Percentiles rank a stretch among this genome's conserved stretches.
These are phyloP conservation scores for Chironomus tentans DNA, from an alignment of 2,888 invertebrate species.

Conservation along the genomic window DNA sequence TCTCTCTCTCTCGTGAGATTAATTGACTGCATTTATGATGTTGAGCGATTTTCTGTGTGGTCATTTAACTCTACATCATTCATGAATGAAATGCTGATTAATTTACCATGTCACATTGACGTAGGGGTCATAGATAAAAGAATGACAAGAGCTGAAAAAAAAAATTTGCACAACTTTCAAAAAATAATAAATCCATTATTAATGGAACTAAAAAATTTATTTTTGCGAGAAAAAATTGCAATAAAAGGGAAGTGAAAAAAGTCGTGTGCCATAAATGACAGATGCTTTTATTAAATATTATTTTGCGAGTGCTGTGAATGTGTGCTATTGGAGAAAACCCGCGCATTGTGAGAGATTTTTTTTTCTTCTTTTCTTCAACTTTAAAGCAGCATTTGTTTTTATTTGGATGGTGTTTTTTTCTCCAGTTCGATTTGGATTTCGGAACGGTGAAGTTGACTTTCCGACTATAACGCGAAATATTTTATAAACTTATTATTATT, in stretches of 20 bases:
- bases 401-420: slow-evolving; percentile 18
- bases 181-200: too few species aligned
- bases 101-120: not conserved
- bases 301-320: not conserved
- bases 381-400: slow-evolving; percentile 23
- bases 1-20: not conserved
- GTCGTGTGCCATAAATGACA: not conserved
- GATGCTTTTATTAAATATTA: not conserved
- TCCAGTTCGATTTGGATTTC: slow-evolving; percentile 23
- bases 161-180: not conserved
- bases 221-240: too few species aligned
- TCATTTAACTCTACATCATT: not conserved
- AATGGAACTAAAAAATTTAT: too few species aligned
- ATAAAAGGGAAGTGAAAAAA: too few species aligned
- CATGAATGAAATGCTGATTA: not conserved
- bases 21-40: not conserved
- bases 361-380: not conserved
- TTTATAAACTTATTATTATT: not conserved
- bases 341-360: slow-evolving; percentile 18
- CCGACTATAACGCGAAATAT: not conserved
- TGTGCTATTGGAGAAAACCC: slow-evolving; percentile 9
- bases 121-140: not conserved
- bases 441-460: slow-evolving; percentile 22
- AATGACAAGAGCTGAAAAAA: not conserved
- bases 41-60: not conserved